Base-by-base conservation (phyloP, 2,888 invertebrate genomes). In the Sturmia bella region DNA sequence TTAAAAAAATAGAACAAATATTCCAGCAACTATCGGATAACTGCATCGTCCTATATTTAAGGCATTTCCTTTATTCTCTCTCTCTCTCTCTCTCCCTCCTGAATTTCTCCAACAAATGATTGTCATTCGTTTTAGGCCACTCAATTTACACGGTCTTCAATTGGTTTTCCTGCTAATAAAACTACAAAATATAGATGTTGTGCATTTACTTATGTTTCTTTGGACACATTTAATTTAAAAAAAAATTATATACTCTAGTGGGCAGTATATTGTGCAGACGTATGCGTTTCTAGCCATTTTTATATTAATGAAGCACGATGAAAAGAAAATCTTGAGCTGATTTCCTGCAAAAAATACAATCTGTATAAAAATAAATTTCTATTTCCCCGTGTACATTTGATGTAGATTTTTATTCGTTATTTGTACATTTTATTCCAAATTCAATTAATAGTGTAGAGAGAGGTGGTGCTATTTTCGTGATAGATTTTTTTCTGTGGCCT, bases 311-410 rank as follows among this genome's bases (percentile, higher is more conserved):
- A 50, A 27, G 45, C 48, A 56, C 7, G 50, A 54, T 24, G 39
- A 52, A 32, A 3, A 32, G n/a, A 57, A 64, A 54, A 70, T 70
- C 21, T 59, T 21, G 27, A 50, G 68, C 68, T 57, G 39, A 77
- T 73, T 81, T 77, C 69, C 76, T 77, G 69, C 45, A 48, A 41
- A 13, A 77, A 69, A 77, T 39, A 24, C 21, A 37, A 19, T 52
- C 50, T 56, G 45, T 15, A 57, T 13, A 41, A 32, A 32, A 32
- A 9, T 32, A 32, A 32, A 32, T 32, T 32, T 32, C 32, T 32
- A 32, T 32, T 32, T 32, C 1, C 9, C 7, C 3, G 32, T 32
- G 32, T 32, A 9, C 32, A 32, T 32, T 32, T 32, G 32, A 9
- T 1, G 5, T 9, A 32, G 32, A 32, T 3, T 6, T 11, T 54